Evolutionary conservation across 37 sponge, comb jelly and placozoan species (phyloP).

Genomic region (Chondrosia reniformis): DNA sequence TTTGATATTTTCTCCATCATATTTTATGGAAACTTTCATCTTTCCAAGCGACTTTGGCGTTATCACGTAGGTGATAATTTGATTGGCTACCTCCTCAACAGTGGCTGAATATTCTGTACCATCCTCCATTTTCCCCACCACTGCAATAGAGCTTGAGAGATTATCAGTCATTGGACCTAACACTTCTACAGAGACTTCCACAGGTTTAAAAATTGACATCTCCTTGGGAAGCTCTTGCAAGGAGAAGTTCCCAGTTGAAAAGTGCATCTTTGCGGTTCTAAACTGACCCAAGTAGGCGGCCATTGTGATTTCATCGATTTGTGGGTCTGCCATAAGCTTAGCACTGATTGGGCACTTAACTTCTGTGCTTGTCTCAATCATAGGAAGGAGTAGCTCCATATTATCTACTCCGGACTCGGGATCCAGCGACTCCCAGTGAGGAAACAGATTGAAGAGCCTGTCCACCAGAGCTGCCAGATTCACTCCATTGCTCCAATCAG

Average conservation of each 20-base stretch:
- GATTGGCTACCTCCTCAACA: not conserved
- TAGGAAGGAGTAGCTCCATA: slow-evolving; percentile 50
- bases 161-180: not conserved
- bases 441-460: slow-evolving; percentile 53
- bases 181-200: not conserved
- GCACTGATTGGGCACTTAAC: slow-evolving; percentile 62
- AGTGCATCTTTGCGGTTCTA: slow-evolving; percentile 46
- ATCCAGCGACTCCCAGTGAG: slow-evolving; percentile 57
- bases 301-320: slow-evolving; percentile 77
- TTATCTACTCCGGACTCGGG: slow-evolving; percentile 65
- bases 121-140: not conserved
- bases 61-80: not conserved
- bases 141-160: not conserved
- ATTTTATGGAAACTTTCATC: not conserved
- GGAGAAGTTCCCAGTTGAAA: not conserved
- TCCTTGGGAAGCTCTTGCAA: slow-evolving; percentile 25
- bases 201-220: not conserved
- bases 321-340: slow-evolving; percentile 68
- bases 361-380: slow-evolving; percentile 56
- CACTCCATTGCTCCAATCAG: slow-evolving; percentile 84
- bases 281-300: slow-evolving; percentile 71
- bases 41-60: not conserved
- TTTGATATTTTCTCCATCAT: not conserved
- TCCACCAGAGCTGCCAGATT: slow-evolving; percentile 76
- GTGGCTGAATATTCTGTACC: not conserved